Base-by-base conservation (phyloP, 2,113 vertebrate species). In the Megaceryle torquata region DNA sequence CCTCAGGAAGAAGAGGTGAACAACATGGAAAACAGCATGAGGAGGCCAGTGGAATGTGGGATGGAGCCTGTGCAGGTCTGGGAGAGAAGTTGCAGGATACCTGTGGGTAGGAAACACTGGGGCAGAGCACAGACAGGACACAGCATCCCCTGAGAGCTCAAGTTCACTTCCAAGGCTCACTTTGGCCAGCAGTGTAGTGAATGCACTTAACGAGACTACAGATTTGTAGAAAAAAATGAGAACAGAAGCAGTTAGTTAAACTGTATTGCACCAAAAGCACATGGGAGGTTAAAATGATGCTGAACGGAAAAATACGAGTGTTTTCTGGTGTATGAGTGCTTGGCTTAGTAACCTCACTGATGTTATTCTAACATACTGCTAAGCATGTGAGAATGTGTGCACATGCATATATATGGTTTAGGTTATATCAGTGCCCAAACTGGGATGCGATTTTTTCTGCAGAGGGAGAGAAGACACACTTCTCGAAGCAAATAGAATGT, bases 1-100 rank as follows among this genome's bases (percentile, higher is more conserved):
- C 5, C 33, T 16, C 0, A 0, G 16, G 14, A 13, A 71, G 10
- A 63, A 8, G 15, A 65, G 20, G 24, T 26, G 37, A 77, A 13
- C 2, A 4, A 24, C 6, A 5, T 69, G 39, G 64, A 59, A 79
- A 79, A 33, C 17, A 61, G 16, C 29, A 33, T 1, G 4, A 67
- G 18, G 10, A 84, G 17, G 11, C 29, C 37, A 59, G 64, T 29
- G 29, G 11, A 29, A 39, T 54, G 22, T 22, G 29, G 8, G 13
- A 77, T 4, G 1, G 17, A 57, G 15, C 31, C 68, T 59, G 26
- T 6, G n/a, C 39, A 46, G 21, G 18, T 53, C 13, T 78, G 15
- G 6, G 8, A 44, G 10, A 48, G 17, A 82, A 26, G 43, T 10
- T 16, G 12, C 2, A 4, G 56, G 46, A 25, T 10, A 31, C 9